phyloP scores from a whole-genome alignment of 2,113 vertebrate species.

The Excalfactoria chinensis region DNA sequence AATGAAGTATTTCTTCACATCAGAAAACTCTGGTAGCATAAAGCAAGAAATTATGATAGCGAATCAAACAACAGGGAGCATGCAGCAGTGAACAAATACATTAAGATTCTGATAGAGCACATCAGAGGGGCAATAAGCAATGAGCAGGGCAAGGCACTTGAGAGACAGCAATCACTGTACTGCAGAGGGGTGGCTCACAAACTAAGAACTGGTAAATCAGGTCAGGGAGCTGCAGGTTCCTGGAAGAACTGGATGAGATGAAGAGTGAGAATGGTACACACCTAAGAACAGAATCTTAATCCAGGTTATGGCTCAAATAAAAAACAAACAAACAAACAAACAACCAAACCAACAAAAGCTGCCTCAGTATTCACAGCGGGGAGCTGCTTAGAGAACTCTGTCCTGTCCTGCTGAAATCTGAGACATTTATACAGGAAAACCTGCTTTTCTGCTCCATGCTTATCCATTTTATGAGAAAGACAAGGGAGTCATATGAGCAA shows the following conservation, averaged over 20 bases:
- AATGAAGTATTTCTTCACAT: not conserved
- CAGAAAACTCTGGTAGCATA: conserved; percentile 8
- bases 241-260: not conserved
- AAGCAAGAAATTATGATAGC: not conserved
- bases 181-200: not conserved
- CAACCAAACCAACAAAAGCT: not conserved
- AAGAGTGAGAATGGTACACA: not conserved
- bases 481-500: not conserved
- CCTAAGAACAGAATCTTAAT: not conserved
- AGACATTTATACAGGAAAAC: not conserved
- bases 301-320: not conserved
- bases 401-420: not conserved
- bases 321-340: not conserved
- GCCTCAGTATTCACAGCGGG: not conserved
- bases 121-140: not conserved
- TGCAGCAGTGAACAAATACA: not conserved
- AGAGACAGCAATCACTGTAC: not conserved
- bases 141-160: not conserved
- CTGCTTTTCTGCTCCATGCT: not conserved
- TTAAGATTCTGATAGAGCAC: not conserved
- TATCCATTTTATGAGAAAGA: not conserved
- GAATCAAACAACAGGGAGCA: conserved; percentile 32
- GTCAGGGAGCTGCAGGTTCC: not conserved
- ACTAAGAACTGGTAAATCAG: not conserved
- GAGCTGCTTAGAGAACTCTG: not conserved